Conservation (phyloP, 2,797 vertebrate genomes). For the Hipposideros larvatus region DNA sequence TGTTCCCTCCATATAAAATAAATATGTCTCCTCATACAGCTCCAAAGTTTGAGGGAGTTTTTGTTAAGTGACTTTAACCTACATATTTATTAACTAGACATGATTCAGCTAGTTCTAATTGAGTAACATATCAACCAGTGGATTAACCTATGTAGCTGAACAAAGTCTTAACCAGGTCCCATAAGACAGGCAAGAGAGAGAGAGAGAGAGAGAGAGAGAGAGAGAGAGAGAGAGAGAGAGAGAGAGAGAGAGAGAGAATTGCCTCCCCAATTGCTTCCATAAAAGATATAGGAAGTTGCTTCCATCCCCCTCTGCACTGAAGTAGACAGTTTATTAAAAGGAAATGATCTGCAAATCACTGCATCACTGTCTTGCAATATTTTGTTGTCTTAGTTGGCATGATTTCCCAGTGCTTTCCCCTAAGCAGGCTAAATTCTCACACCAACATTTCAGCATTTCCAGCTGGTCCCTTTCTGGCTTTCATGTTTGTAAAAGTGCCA, state of each 20-base stretch:
- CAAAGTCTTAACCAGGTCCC: background rate
- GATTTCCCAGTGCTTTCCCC: background rate
- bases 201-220: no score
- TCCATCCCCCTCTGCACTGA: background rate
- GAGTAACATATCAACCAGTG: background rate
- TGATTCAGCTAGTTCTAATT: background rate
- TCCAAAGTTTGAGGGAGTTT: background rate
- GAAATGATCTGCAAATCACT: background rate
- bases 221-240: background rate
- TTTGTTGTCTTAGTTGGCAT: background rate
- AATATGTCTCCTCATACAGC: background rate
- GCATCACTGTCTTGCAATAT: background rate
- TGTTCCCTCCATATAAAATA: background rate
- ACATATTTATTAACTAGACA: background rate
- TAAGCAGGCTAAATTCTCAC: background rate
- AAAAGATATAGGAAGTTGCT: background rate
- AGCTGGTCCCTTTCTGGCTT: background rate
- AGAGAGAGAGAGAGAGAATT: background rate
- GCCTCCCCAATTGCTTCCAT: background rate
- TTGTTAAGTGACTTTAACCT: background rate
- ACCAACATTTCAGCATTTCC: constrained; percentile 34
- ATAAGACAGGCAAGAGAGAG: background rate
- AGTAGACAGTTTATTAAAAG: background rate
- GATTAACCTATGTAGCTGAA: background rate
- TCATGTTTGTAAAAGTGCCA: constrained; percentile 40